Conservation (phyloP, 1,140 invertebrate genomes). For the Cephus cinctus region DNA sequence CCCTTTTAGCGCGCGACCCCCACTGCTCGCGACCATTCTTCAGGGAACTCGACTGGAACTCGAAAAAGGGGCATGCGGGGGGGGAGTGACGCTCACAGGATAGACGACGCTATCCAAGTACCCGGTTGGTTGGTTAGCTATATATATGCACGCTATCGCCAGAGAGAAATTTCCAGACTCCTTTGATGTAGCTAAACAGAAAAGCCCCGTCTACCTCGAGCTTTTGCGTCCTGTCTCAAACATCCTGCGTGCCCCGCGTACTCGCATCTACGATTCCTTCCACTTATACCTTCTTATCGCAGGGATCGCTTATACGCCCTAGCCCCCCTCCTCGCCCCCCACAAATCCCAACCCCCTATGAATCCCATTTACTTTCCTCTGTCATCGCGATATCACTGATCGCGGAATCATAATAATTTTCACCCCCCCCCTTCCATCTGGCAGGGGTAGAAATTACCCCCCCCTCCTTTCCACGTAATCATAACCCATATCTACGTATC, state of each 20-base stretch:
- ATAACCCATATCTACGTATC: too few relatives aligned
- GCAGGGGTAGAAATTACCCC: background rate
- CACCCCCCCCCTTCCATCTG: background rate
- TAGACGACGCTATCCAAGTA: background rate
- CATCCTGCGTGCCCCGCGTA: too few relatives aligned
- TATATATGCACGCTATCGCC: background rate
- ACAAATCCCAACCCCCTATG: constrained; percentile 20
- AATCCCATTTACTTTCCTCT: constrained; percentile 13
- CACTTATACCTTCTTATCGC: constrained; percentile 10
- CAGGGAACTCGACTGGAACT: background rate
- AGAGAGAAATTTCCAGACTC: constrained; percentile 35
- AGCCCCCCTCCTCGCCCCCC: background rate
- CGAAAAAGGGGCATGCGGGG: background rate
- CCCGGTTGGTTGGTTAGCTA: background rate
- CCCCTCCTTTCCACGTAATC: too few relatives aligned
- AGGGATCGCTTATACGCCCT: too few relatives aligned
- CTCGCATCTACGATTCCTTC: constrained; percentile 19
- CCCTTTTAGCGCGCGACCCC: constrained; percentile 25
- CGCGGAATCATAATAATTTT: too few relatives aligned
- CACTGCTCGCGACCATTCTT: constrained; percentile 1
- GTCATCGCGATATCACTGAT: too few relatives aligned
- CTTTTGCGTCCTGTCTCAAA: too few relatives aligned
- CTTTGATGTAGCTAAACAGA: constrained; percentile 34
- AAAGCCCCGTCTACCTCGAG: constrained; percentile 6
- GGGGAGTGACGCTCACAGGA: too few relatives aligned